phyloP scores from a whole-genome alignment of 2,113 vertebrate species.

The Oncorhynchus keta region DNA sequence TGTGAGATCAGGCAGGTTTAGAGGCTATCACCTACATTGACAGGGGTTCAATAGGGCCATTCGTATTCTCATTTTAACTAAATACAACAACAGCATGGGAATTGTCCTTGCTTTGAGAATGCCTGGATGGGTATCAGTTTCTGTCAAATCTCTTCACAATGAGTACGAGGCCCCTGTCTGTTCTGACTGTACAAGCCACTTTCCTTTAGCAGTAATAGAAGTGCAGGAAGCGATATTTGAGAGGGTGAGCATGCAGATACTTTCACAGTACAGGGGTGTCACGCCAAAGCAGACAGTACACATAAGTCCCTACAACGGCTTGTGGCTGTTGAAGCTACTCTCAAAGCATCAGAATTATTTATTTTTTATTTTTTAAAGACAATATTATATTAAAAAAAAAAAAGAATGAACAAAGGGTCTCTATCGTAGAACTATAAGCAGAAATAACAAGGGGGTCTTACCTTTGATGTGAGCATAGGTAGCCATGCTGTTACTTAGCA shows the following conservation, averaged over 20 bases:
- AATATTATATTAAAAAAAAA: too few relatives aligned
- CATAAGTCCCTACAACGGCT: conserved; percentile 18
- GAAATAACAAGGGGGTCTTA: conserved; percentile 42
- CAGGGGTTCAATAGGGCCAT: too few relatives aligned
- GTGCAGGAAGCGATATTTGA: background rate
- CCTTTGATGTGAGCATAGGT: conserved; percentile 90
- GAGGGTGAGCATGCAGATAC: background rate
- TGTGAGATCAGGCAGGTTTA: too few relatives aligned
- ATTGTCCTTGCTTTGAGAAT: background rate
- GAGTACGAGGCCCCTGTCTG: background rate
- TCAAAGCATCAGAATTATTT: background rate
- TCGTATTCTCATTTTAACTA: too few relatives aligned
- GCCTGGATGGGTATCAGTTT: too few relatives aligned
- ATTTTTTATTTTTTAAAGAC: too few relatives aligned
- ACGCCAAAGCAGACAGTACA: conserved; percentile 32
- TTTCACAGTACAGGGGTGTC: background rate
- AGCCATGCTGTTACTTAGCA: conserved; percentile 94
- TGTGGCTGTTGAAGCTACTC: background rate
- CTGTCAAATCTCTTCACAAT: background rate
- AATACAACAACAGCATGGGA: background rate
- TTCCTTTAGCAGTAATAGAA: background rate
- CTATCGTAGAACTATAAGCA: background rate
- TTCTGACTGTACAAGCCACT: background rate
- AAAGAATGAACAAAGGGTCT: background rate
- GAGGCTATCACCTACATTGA: too few relatives aligned